Evolutionary conservation across 2,888 invertebrate genomes (phyloP), one percentile per base, ranked within the genome.

Genomic region (Ectropis crepuscularia): DNA sequence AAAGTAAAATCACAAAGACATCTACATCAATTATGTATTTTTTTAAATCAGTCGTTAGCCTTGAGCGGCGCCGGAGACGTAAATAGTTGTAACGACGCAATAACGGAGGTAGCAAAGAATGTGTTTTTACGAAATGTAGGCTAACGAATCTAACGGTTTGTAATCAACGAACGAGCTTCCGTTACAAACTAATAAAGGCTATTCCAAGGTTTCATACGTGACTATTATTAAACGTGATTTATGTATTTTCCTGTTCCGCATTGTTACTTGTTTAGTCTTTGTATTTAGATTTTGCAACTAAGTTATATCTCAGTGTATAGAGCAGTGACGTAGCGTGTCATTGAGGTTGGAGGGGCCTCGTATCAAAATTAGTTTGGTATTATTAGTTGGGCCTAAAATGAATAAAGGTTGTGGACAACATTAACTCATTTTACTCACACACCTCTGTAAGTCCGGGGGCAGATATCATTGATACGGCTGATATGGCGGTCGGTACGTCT

Each of bases 11-110:
- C 49, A 11, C 38, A 49, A n/a, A 43, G 6, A 28, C 11, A 43
- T 11, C n/a, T 11, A 49, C 28, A 6, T 43, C 10, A 11, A 6
- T 6, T 53, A 41, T 41, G 11, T 12, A 9, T 28, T 8, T 16
- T 37, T 51, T 46, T 46, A 9, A 10, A 53, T 12, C 36, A n/a
- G 54, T 51, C 38, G 55, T 51, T 57, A 47, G 43, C 62, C 62
- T 62, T 62, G 57, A 38, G 28, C 38, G 36, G 43, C 50, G 57
- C 16, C 45, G 8, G 28, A 11, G 12, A 46, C 39, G 57, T 55
- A 53, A 48, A 53, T 64, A 61, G 43, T 10, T 46, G 16, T 61
- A 65, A 57, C 65, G 61, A 61, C 65, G 65, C 65, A 65, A 65
- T 65, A 63, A 58, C 58, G 63, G 41, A 8, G 42, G 12, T 53